These are phyloP conservation scores for Anser brachyrhynchus DNA, from an alignment of 2,113 vertebrate species.

Conservation along the genomic window DNA sequence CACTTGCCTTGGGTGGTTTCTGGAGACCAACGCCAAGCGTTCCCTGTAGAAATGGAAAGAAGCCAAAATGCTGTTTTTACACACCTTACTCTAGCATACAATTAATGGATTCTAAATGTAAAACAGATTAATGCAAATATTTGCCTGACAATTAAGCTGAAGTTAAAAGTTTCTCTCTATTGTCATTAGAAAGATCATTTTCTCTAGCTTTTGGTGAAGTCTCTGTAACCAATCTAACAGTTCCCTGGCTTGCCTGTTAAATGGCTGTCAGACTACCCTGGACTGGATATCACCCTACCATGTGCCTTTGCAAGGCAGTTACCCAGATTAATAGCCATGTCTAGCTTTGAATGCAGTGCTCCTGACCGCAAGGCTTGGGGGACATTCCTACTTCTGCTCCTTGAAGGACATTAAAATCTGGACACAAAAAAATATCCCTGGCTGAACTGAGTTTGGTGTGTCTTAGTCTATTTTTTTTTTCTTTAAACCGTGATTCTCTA, in stretches of 20 bases:
- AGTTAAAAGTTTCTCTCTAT: neutral
- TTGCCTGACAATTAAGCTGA: neutral
- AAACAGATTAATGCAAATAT: neutral
- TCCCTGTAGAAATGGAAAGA: neutral
- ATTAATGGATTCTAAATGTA: neutral
- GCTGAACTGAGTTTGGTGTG: neutral
- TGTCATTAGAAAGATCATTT: neutral
- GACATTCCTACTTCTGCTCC: neutral
- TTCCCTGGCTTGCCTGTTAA: neutral
- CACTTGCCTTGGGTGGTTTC: fast-evolving
- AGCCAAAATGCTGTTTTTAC: neutral
- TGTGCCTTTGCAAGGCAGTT: neutral
- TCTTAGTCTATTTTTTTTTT: neutral
- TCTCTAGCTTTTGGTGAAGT: neutral
- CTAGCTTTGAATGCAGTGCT: neutral
- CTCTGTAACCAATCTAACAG: neutral
- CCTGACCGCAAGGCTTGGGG: neutral
- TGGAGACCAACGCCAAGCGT: neutral
- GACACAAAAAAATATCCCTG: neutral
- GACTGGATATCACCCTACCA: neutral
- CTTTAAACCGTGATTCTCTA: neutral
- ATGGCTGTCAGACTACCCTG: neutral
- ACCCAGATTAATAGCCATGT: neutral
- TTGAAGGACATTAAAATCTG: neutral
- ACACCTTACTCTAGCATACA: neutral